phyloP scores from a whole-genome alignment of 2,888 invertebrate species.

The Athrips mouffetella region DNA sequence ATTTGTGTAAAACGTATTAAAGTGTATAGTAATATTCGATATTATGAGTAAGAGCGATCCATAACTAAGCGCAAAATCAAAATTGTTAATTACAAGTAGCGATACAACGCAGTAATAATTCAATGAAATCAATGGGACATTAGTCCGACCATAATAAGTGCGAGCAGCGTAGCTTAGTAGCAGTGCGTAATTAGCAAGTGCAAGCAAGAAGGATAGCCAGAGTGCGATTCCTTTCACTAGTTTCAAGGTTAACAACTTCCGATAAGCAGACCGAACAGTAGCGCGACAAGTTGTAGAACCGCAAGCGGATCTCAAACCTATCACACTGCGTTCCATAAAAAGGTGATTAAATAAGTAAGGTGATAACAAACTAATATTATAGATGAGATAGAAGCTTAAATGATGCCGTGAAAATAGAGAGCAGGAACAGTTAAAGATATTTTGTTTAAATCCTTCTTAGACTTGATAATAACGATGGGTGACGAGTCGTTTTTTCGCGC shows the following conservation, averaged over 20 bases:
- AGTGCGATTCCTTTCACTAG: too few relatives aligned
- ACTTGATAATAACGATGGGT: conserved; percentile 2
- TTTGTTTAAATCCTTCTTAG: conserved; percentile 10
- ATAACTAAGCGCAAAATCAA: background rate
- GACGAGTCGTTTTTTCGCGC: conserved; percentile 19
- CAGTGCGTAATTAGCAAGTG: too few relatives aligned
- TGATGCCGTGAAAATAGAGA: background rate
- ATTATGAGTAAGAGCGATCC: background rate
- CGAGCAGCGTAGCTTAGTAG: too few relatives aligned
- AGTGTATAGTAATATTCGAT: background rate
- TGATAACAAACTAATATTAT: background rate
- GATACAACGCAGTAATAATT: too few relatives aligned
- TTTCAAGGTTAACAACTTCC: too few relatives aligned
- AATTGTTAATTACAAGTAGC: too few relatives aligned
- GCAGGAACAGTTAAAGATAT: background rate
- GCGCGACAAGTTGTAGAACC: too few relatives aligned
- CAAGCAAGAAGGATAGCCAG: too few relatives aligned
- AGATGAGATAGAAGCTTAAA: background rate
- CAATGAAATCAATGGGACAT: too few relatives aligned
- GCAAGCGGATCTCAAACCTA: too few relatives aligned
- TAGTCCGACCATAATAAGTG: too few relatives aligned
- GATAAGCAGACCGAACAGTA: too few relatives aligned
- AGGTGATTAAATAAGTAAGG: background rate
- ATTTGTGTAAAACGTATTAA: background rate
- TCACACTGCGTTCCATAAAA: background rate